Conservation (phyloP, 2,113 vertebrate species). For the Dicaeum eximium region DNA sequence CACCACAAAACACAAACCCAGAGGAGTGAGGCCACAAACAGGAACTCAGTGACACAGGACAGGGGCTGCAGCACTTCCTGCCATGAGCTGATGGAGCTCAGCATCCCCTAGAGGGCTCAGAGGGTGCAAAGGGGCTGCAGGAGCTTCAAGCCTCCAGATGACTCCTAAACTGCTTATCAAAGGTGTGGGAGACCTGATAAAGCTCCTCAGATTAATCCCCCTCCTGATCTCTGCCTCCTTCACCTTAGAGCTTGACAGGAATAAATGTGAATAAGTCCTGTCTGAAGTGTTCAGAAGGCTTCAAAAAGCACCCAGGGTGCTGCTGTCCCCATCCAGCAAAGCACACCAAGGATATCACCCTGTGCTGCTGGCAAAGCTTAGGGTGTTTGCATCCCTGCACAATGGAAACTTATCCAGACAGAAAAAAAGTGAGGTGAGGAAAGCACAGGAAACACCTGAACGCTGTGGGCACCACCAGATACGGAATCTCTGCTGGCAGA, state of each 20-base stretch:
- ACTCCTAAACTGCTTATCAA: not conserved
- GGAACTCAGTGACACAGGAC: not conserved
- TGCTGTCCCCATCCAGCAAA: not conserved
- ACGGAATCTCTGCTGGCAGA: not conserved
- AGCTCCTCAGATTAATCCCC: not conserved
- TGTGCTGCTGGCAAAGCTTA: not conserved
- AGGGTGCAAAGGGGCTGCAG: not conserved
- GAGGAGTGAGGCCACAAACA: not conserved
- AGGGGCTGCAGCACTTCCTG: slow-evolving; percentile 16
- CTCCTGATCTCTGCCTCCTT: not conserved
- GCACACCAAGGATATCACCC: fast-evolving
- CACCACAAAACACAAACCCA: not conserved
- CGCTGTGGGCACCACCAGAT: not conserved
- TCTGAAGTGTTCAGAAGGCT: not conserved
- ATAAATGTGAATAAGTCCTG: fast-evolving
- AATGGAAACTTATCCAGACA: not conserved
- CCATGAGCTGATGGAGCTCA: fast-evolving
- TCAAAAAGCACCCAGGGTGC: not conserved
- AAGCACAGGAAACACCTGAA: not conserved
- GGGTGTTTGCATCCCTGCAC: not conserved
- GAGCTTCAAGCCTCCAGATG: not conserved
- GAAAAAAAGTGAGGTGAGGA: not conserved
- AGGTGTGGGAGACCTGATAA: not conserved
- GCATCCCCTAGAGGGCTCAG: not conserved
- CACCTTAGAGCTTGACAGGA: not conserved